Evolutionary conservation across 23 tunicate genomes (phyloP), one percentile per base, ranked within the genome.

Genomic region (Ciona savignyi): DNA sequence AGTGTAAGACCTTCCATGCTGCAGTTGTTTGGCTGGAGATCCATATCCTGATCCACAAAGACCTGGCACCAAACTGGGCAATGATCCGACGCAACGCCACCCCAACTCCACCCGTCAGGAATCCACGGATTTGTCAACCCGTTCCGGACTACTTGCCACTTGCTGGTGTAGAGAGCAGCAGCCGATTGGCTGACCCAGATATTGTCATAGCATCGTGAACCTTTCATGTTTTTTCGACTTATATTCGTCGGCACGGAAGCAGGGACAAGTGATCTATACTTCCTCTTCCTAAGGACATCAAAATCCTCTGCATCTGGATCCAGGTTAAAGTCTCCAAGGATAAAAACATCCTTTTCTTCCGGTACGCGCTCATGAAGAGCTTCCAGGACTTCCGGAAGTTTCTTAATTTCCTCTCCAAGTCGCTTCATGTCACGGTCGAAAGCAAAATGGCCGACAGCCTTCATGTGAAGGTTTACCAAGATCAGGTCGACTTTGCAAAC

Each of bases 41-140:
- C 81, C 0, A 31, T 27, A 66, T 77, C 72, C 2, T 63, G 4
- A 31, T 78, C 82, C 9, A 51, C 32, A 29, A 78, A 78, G 60
- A 78, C 62, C 60, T 80, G 77, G 21, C 71, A 63, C 77, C 71
- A 71, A 27, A 80, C 71, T 33, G 84, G 84, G 29, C 84, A 80
- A 29, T 72, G 84, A 27, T 71, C 77, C 24, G 77, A 80, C 63
- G 67, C 84, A 1, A 80, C 71, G 0, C 84, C 84, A 62, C 77
- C 77, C 84, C 84, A 80, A 2, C 64, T 34, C 84, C 84, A 80
- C 4, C 84, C 84, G 35, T 80, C 84, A 9, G 84, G 84, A 1
- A 80, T 80, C 84, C 84, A 80, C 11, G 84, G 84, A 32, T 63
- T 80, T 1, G 77, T 71, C 62, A 80, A 60, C 20, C 77, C 84